Conservation (phyloP, 2,113 vertebrate genomes). For the Cinclus cinclus region DNA sequence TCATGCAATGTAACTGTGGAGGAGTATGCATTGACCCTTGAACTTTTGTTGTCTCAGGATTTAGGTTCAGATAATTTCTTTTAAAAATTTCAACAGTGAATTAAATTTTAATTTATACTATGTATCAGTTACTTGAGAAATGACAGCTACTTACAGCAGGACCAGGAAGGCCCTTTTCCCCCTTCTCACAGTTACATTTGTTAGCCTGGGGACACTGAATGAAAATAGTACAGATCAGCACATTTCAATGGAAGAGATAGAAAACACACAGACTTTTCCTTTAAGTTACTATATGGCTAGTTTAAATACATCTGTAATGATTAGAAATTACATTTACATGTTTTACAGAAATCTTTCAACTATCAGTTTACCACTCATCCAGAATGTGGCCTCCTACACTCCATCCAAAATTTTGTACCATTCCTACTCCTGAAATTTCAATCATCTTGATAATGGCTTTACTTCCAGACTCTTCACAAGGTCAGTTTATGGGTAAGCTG, state of each 20-base stretch:
- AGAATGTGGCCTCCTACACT: not conserved
- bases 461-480: not conserved
- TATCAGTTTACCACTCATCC: not conserved
- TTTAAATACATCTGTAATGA: not conserved
- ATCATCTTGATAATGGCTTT: not conserved
- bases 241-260: not conserved
- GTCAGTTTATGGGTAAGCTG: not conserved
- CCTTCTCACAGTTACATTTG: conserved; percentile 86
- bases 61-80: not conserved
- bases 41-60: not conserved
- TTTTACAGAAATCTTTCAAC: not conserved
- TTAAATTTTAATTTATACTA: not conserved
- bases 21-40: not conserved
- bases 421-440: not conserved
- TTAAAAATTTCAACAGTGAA: not conserved
- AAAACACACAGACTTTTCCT: not conserved
- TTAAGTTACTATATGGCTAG: not conserved
- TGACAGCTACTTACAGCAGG: conserved; percentile 80
- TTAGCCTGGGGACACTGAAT: conserved; percentile 79
- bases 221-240: conserved; percentile 26
- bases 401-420: not conserved
- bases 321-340: not conserved
- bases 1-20: not conserved
- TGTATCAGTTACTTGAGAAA: not conserved
- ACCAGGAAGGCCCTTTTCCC: conserved; percentile 83